Evolutionary conservation across 2,113 vertebrate genomes (phyloP), one percentile per base, ranked within the genome.

Genomic region (Bufo bufo): DNA sequence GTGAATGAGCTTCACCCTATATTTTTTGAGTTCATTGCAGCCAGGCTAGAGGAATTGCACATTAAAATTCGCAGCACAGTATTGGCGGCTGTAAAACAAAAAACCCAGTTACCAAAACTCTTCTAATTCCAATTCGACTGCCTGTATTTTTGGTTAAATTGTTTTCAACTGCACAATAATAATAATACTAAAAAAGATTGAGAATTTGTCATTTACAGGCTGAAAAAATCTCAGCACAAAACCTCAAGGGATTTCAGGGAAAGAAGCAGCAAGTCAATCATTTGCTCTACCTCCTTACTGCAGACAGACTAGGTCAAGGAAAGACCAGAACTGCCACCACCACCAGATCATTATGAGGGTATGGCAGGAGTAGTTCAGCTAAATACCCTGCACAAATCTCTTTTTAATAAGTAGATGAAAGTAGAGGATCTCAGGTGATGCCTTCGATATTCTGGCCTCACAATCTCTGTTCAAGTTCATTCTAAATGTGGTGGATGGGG

Each of bases 161-260:
- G 56, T 59, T 65, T 82, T 65, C 16, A 82, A 65, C 80, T 65
- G 11, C 56, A 65, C 58, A 82, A 47, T 82, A 47, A 43, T 52
- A 52, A 77, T 52, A 77, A 49, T 14, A 45, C n/a, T n/a, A n/a
- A n/a, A n/a, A n/a, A n/a, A n/a, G n/a, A 8, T 49, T 77, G 45
- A 6, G 17, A 10, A 7, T 50, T 77, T 52, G 9, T 82, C 23
- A 20, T 82, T 65, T 82, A 43, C 33, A 82, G 20, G 80, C 43
- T 63, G 33, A 3, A 49, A 43, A 45, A 61, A 59, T 81, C 0
- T 33, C 52, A 49, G 45, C 9, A 77, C 11, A 77, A 77, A 49
- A 50, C 4, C 75, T 11, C 16, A 17, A n/a, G 16, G 47, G 75
- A 52, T 20, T 77, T 5, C 19, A 3, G 75, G 75, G 10, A 77